These are phyloP conservation scores for Lasioglossum baleicum DNA, from an alignment of 1,140 invertebrate species.

Conservation along the genomic window DNA sequence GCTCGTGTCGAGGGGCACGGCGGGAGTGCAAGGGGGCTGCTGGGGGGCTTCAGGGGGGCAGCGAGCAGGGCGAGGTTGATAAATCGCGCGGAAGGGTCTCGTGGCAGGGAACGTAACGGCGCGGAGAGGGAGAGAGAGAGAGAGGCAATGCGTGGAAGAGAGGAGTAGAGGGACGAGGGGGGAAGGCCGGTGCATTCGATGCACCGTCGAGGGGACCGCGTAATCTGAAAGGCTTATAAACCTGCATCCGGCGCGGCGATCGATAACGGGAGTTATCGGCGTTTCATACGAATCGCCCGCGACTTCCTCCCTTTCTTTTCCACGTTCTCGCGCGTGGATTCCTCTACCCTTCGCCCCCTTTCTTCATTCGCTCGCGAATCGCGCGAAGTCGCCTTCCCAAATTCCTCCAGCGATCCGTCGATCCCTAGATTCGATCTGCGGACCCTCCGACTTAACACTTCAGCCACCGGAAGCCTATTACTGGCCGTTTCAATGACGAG, in stretches of 20 bases:
- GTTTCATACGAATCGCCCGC: slow-evolving; percentile 62
- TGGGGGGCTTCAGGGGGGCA: background rate
- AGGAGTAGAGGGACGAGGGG: background rate
- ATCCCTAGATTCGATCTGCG: too few species aligned
- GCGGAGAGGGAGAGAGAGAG: too few species aligned
- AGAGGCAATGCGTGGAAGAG: background rate
- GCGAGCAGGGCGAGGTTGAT: slow-evolving; percentile 50
- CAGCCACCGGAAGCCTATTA: too few species aligned
- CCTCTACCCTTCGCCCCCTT: background rate
- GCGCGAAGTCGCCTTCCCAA: too few species aligned
- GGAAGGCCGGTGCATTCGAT: slow-evolving; percentile 52
- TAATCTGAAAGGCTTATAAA: slow-evolving; percentile 75
- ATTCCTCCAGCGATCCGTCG: too few species aligned
- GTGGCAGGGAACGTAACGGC: slow-evolving; percentile 37
- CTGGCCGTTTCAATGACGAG: too few species aligned
- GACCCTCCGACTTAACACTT: too few species aligned
- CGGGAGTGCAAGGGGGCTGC: background rate
- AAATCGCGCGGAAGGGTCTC: slow-evolving; percentile 57
- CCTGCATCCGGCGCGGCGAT: slow-evolving; percentile 73
- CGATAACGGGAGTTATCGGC: slow-evolving; percentile 72
- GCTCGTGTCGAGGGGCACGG: background rate
- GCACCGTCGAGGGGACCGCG: slow-evolving; percentile 61
- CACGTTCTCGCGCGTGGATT: slow-evolving; percentile 12
- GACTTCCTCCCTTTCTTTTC: slow-evolving; percentile 39
- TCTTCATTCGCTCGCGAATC: background rate